phyloP scores from a whole-genome alignment of 2,888 invertebrate genomes.

The Calameuta idolon region DNA sequence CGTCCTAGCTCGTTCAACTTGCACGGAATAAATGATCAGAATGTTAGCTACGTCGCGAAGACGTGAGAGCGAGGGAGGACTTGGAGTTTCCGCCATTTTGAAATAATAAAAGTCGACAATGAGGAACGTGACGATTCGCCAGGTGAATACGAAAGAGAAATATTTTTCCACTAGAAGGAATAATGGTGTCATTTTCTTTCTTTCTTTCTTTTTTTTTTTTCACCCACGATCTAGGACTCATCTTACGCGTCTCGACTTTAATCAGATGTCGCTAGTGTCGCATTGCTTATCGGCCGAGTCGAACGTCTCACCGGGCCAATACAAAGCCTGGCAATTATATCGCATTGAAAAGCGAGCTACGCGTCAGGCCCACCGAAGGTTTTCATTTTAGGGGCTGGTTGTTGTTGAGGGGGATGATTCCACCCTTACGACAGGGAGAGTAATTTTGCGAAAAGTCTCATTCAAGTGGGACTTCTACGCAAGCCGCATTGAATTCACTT shows the following conservation, averaged over 20 bases:
- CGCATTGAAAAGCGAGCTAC: not conserved
- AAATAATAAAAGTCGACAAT: not conserved
- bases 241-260: not conserved
- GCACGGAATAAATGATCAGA: constrained; percentile 47
- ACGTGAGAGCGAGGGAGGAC: not conserved
- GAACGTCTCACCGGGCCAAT: not conserved
- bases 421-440: not conserved
- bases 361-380: not conserved
- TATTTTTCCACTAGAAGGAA: not conserved
- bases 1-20: constrained; percentile 15
- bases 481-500: constrained; percentile 29
- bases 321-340: not conserved
- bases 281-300: not conserved
- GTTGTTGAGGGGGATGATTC: too few relatives aligned
- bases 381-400: not conserved
- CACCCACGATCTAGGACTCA: not conserved
- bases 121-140: not conserved
- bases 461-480: not conserved
- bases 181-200: not conserved
- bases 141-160: not conserved
- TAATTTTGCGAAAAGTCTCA: not conserved
- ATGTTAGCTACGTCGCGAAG: constrained; percentile 5
- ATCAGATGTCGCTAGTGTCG: not conserved
- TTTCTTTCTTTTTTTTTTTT: not conserved
- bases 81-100: not conserved